Evolutionary conservation across 2,113 vertebrate species (phyloP).

Genomic region (Chrysochloris asiatica): DNA sequence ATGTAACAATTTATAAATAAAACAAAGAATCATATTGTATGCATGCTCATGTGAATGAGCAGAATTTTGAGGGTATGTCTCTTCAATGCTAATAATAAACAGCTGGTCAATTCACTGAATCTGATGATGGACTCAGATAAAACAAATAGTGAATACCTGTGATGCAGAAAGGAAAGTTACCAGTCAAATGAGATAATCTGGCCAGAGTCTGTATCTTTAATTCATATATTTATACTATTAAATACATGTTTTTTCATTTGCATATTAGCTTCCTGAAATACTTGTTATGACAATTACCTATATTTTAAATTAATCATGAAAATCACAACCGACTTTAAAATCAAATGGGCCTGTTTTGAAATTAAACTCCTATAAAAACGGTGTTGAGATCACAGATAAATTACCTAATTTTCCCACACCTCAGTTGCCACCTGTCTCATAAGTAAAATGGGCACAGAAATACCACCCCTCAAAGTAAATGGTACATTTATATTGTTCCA

Average conservation of each 20-base stretch:
- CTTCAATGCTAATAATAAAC: neutral
- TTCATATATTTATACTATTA: neutral
- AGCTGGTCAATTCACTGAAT: neutral
- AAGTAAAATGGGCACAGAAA: neutral
- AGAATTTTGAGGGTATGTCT: neutral
- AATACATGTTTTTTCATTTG: too few species aligned
- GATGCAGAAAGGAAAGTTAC: neutral
- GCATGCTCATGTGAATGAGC: neutral
- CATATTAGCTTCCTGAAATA: conserved; percentile 11
- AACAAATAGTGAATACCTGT: neutral
- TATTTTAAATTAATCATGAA: conserved; percentile 28
- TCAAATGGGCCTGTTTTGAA: neutral
- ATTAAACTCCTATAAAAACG: neutral
- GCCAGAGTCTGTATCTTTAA: neutral
- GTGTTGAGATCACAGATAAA: neutral
- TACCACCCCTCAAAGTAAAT: neutral
- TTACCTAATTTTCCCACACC: neutral
- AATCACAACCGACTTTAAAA: conserved; percentile 38
- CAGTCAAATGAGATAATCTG: neutral
- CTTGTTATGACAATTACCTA: conserved; percentile 27
- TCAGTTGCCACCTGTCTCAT: neutral
- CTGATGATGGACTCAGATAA: neutral
- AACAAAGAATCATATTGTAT: neutral
- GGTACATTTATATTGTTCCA: neutral
- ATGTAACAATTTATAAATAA: neutral